phyloP scores from a whole-genome alignment of 2,888 invertebrate genomes.

The Ceriagrion tenellum region DNA sequence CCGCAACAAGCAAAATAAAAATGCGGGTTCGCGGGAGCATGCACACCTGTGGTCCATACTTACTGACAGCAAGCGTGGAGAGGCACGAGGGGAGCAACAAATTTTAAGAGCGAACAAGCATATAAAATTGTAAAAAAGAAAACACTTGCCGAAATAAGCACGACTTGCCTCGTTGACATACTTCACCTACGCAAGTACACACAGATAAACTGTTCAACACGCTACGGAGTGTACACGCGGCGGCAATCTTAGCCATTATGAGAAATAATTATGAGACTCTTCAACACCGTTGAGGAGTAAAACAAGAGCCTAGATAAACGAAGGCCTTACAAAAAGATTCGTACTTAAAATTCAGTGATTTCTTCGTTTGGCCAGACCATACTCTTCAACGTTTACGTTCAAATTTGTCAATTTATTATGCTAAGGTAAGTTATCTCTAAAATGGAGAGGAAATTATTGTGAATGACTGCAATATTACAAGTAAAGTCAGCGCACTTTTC shows the following conservation, averaged over 20 bases:
- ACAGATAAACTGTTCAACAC: background rate
- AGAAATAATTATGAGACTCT: background rate
- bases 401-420: background rate
- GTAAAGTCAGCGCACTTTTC: no score
- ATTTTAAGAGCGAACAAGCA: background rate
- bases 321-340: no score
- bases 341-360: no score
- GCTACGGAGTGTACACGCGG: background rate
- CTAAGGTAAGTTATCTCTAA: background rate
- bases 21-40: background rate
- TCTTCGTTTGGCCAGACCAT: background rate
- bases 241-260: background rate
- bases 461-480: no score
- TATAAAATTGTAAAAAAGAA: background rate
- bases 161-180: background rate
- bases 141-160: background rate
- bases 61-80: background rate
- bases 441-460: no score
- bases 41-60: slow-evolving; percentile 6
- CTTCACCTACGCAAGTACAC: background rate
- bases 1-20: background rate
- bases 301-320: no score
- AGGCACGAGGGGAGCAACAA: background rate
- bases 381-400: background rate
- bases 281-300: no score